A percentile compares a stretch with the other conserved stretches of the same genome.
phyloP scores from a whole-genome alignment of 2,888 invertebrate genomes.

The Sicus ferrugineus region DNA sequence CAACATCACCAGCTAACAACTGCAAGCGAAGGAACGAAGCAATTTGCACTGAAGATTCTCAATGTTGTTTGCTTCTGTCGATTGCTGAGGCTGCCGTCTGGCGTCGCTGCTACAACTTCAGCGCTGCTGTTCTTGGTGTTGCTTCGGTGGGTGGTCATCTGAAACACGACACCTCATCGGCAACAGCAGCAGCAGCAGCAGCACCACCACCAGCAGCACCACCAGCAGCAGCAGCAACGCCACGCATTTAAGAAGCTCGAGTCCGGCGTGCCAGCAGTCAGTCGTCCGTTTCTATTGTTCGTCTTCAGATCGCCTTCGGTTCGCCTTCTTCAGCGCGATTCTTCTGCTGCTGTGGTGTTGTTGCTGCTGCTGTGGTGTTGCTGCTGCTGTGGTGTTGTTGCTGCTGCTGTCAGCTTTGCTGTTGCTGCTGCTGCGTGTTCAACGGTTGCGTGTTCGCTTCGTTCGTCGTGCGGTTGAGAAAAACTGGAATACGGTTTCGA shows the following conservation, averaged over 20 bases:
- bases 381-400: background rate
- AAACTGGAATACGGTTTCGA: background rate
- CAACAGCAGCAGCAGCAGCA: background rate
- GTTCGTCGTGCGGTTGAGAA: background rate
- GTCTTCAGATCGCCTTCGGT: constrained; percentile 42
- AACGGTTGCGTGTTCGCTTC: background rate
- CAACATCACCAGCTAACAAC: no score
- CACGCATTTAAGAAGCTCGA: constrained; percentile 58
- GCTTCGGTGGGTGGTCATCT: constrained; percentile 63
- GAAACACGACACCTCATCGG: constrained; percentile 48
- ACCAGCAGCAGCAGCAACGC: background rate
- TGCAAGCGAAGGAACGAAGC: constrained; percentile 39
- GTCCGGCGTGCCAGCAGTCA: constrained; percentile 55
- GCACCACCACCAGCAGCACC: background rate
- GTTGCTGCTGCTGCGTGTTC: background rate
- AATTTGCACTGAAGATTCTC: constrained; percentile 18
- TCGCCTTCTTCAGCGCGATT: constrained; percentile 32
- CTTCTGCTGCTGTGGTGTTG: background rate
- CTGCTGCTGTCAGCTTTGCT: background rate
- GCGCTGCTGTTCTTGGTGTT: constrained; percentile 33
- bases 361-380: background rate
- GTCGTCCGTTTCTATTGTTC: constrained; percentile 56
- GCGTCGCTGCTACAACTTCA: constrained; percentile 39
- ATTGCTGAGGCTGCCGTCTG: constrained; percentile 1
- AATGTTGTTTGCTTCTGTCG: constrained; percentile 42